Base-by-base conservation (phyloP, 2,113 vertebrate genomes). In the Tetrao urogallus region DNA sequence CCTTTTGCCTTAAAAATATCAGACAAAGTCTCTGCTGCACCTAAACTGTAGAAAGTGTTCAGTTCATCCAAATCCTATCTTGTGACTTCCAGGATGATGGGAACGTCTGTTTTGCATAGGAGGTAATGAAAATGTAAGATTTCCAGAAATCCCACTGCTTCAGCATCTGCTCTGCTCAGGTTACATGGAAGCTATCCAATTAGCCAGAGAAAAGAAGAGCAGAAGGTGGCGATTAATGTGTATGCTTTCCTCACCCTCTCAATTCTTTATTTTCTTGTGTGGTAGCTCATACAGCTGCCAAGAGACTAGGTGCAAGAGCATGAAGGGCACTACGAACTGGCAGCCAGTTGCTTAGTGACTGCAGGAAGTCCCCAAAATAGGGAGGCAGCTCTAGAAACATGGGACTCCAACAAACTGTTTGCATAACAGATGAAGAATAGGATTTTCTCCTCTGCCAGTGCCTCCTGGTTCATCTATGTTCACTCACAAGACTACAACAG, bases 61-160 rank as follows among this genome's bases (percentile, higher is more conserved):
- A 21, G 14, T 45, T 90, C 43, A n/a, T 77, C 42, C 36, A 75
- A 16, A 14, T 60, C 70, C 52, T 66, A 38, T 27, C 48, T 32
- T 83, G 25, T 47, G 70, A 58, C 72, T 71, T 86, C 80, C 66
- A 64, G 65, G 38, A 63, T 64, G 88, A 80, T 20, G 75, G 25
- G 20, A 67, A 82, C 43, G 57, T 30, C 65, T 60, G 32, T 81
- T 90, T 86, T 56, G 57, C n/a, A 78, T 89, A 75, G 61, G 10
- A 89, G 50, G 13, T 43, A 85, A 73, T 22, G 38, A 93, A 88
- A 87, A 67, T 34, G 57, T 65, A 67, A 63, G 70, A 18, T 16
- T 36, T 38, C 58, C 82, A 77, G 75, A 91, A 93, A 93, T 67
- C 32, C 36, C 34, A 89, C 65, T 60, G 77, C 57, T 90, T 86